Conservation (phyloP, 2,888 invertebrate genomes). For the Cantharis lateralis region DNA sequence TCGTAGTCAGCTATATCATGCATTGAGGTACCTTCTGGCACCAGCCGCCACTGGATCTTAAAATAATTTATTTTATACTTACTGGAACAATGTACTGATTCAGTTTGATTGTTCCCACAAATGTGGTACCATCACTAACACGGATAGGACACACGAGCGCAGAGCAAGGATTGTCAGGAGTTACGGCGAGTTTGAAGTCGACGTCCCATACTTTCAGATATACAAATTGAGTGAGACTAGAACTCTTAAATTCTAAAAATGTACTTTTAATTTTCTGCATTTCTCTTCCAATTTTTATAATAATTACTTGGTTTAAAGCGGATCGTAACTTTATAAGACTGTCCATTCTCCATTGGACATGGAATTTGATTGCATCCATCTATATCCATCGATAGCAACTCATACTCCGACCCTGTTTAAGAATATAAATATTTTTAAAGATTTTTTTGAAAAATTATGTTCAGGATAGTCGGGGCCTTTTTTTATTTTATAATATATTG, state of each 20-base stretch:
- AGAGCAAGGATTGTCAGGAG: constrained; percentile 30
- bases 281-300: neutral
- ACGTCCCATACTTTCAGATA: constrained; percentile 19
- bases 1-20: too few relatives aligned
- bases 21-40: too few relatives aligned
- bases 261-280: neutral
- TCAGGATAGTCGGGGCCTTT: too few relatives aligned
- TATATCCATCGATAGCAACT: constrained; percentile 32
- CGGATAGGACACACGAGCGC: constrained; percentile 29
- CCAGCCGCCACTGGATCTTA: too few relatives aligned
- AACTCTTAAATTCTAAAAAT: constrained; percentile 19
- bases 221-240: constrained; percentile 20
- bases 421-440: too few relatives aligned
- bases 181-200: constrained; percentile 19
- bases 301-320: constrained; percentile 34
- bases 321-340: constrained; percentile 25
- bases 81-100: constrained; percentile 21
- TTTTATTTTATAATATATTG: too few relatives aligned
- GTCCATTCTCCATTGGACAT: constrained; percentile 29
- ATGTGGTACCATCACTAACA: constrained; percentile 14
- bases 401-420: constrained; percentile 34
- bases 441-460: too few relatives aligned
- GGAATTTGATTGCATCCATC: constrained; percentile 34
- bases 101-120: constrained; percentile 23
- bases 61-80: constrained; percentile 9